Conservation (phyloP, 2,113 vertebrate genomes). For the Corythornis vintsioides region DNA sequence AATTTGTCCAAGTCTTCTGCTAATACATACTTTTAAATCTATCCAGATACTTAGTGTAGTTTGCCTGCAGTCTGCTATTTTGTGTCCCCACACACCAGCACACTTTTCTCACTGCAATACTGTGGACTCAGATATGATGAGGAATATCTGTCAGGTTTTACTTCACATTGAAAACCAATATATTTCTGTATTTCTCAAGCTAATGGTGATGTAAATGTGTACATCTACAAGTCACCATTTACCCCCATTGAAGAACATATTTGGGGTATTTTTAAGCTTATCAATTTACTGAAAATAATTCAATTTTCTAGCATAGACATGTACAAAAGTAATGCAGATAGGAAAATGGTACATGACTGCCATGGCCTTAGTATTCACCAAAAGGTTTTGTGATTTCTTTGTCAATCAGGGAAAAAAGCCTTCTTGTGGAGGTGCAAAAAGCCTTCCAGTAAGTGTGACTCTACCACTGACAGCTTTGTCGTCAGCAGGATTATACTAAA, state of each 20-base stretch:
- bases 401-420: fast-evolving
- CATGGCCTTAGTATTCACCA: background rate
- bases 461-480: background rate
- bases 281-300: background rate
- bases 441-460: background rate
- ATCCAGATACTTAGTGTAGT: background rate
- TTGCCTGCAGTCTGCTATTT: background rate
- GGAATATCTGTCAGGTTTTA: background rate
- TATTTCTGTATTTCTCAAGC: background rate
- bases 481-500: background rate
- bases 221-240: background rate
- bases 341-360: background rate
- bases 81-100: fast-evolving
- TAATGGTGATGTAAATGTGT: background rate
- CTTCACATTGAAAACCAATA: background rate
- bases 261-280: background rate
- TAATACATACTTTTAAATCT: background rate
- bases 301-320: background rate
- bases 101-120: background rate
- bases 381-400: background rate
- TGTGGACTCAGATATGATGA: background rate
- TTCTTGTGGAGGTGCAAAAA: background rate
- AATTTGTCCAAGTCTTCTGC: background rate
- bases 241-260: background rate
- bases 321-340: background rate